Conservation (phyloP, 2,888 invertebrate species). For the Exocentrus adspersus region DNA sequence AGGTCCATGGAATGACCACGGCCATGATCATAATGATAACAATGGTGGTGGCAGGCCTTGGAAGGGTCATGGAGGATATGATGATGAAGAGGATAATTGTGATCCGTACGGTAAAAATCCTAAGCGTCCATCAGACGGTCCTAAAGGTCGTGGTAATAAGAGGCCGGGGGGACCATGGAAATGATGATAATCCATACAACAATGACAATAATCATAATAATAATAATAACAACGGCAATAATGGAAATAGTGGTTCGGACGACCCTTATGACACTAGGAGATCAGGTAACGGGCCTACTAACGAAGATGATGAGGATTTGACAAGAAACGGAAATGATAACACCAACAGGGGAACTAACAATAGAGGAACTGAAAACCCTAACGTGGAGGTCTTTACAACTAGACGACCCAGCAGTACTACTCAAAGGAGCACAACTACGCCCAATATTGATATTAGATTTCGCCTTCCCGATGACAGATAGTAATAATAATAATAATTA, state of each 20-base stretch:
- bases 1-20: constrained; percentile 11
- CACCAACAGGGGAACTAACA: no score
- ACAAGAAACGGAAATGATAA: no score
- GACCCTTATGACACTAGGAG: neutral
- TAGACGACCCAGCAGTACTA: neutral
- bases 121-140: neutral
- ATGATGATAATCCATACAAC: neutral
- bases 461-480: neutral
- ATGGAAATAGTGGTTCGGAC: neutral
- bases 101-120: neutral
- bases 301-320: no score
- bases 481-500: neutral
- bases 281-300: neutral
- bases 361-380: neutral
- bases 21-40: neutral
- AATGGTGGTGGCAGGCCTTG: neutral
- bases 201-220: neutral
- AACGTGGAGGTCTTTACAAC: neutral
- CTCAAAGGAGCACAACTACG: neutral
- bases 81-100: neutral
- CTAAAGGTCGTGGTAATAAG: neutral
- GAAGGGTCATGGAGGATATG: neutral
- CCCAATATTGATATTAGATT: constrained; percentile 16
- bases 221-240: neutral
- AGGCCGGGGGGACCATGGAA: neutral